phyloP scores from a whole-genome alignment of 2,888 invertebrate genomes.

The Teinopalpus imperialis region DNA sequence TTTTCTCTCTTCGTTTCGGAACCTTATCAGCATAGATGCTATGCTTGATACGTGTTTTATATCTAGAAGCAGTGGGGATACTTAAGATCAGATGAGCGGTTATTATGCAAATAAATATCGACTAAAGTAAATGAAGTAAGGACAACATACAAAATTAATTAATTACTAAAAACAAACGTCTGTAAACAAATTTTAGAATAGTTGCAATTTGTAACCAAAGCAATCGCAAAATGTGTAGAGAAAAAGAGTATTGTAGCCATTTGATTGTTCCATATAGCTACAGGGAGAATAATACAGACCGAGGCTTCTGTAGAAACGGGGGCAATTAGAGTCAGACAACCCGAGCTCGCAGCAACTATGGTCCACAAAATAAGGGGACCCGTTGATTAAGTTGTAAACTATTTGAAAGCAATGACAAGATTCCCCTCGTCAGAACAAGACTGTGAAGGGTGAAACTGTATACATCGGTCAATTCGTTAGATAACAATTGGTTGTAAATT shows the following conservation, averaged over 20 bases:
- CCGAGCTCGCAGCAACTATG: conserved; percentile 24
- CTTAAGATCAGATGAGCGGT: too few species aligned
- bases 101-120: too few species aligned
- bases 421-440: conserved; percentile 12
- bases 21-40: too few species aligned
- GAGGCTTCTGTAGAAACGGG: conserved; percentile 22
- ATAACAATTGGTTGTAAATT: conserved; percentile 8
- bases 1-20: too few species aligned
- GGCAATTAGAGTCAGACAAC: conserved; percentile 24
- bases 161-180: not conserved
- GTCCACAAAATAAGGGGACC: conserved; percentile 31
- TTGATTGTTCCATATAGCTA: conserved; percentile 20
- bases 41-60: too few species aligned
- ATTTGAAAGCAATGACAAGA: conserved; percentile 25
- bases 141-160: not conserved
- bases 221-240: conserved; percentile 3
- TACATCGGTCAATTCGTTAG: conserved; percentile 12
- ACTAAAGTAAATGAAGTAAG: too few species aligned
- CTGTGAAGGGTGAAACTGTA: conserved; percentile 19
- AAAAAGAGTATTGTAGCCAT: conserved; percentile 19
- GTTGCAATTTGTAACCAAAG: not conserved
- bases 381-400: conserved; percentile 32
- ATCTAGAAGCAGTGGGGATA: too few species aligned
- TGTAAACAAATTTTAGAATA: conserved; percentile 1
- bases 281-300: conserved; percentile 18